Conservation (phyloP, 2,888 invertebrate genomes). For the Protophormia terraenovae region DNA sequence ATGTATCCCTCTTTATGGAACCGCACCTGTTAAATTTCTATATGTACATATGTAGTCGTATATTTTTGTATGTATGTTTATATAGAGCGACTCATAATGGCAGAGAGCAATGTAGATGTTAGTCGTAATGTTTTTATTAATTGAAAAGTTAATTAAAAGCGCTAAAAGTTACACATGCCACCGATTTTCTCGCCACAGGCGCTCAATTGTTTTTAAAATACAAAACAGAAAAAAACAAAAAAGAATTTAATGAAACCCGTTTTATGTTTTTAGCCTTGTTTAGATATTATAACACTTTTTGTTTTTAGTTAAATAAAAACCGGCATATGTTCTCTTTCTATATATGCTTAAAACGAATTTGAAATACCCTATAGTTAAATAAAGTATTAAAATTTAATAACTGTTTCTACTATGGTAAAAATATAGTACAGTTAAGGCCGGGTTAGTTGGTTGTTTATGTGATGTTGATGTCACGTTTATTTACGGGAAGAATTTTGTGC, state of each 20-base stretch:
- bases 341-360: background rate
- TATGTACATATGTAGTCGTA: background rate
- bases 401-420: no score
- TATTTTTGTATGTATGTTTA: background rate
- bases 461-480: no score
- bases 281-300: conserved; percentile 37
- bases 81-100: background rate
- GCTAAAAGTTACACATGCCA: conserved; percentile 79
- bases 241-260: conserved; percentile 68
- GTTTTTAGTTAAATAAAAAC: conserved; percentile 71
- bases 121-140: conserved; percentile 75
- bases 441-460: no score
- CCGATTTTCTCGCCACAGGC: conserved; percentile 78
- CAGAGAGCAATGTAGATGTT: background rate
- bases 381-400: no score
- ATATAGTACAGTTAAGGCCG: no score
- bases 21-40: no score
- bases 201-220: conserved; percentile 67
- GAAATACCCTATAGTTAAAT: background rate
- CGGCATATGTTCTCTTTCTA: background rate
- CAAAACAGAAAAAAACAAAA: conserved; percentile 42
- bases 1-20: no score
- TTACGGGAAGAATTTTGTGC: no score
- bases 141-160: conserved; percentile 79
- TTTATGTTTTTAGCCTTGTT: conserved; percentile 33